A percentile compares a stretch with the other conserved stretches of the same genome.
phyloP scores from a whole-genome alignment of 2,888 invertebrate species.

The Chouioia cunea region DNA sequence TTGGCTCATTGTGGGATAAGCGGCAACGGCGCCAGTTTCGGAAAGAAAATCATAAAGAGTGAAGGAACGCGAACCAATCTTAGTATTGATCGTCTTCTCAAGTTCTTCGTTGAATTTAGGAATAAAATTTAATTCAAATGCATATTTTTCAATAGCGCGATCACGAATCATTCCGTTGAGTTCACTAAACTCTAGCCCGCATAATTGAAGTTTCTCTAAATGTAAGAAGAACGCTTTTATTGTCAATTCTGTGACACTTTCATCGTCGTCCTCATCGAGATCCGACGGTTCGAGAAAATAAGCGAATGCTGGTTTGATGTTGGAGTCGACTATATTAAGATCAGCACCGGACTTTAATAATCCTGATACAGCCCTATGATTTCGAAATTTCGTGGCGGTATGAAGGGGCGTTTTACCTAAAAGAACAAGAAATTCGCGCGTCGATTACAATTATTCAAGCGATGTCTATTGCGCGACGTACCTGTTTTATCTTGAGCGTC shows the following conservation, averaged over 20 bases:
- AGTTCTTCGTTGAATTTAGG: neutral
- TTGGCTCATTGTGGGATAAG: too few species aligned
- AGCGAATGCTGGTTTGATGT: neutral
- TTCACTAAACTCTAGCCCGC: too few species aligned
- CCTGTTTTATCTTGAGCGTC: slow-evolving; percentile 3
- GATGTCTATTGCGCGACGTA: neutral
- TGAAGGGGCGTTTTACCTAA: slow-evolving; percentile 1
- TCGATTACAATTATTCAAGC: too few species aligned
- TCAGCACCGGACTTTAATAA: neutral
- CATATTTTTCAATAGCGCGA: too few species aligned
- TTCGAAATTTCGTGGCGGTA: neutral
- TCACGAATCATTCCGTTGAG: too few species aligned
- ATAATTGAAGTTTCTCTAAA: too few species aligned
- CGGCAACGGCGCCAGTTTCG: neutral
- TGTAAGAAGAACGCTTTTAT: too few species aligned
- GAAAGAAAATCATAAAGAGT: neutral
- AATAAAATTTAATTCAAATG: too few species aligned
- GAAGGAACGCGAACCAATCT: neutral
- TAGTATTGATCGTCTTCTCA: neutral
- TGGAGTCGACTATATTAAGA: neutral
- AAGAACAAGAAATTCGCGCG: too few species aligned
- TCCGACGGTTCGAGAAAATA: neutral
- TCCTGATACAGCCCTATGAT: neutral
- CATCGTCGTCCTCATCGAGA: too few species aligned
- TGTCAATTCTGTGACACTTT: too few species aligned